Base-by-base conservation (phyloP, 2,797 vertebrate genomes). In the Botia kubotai region DNA sequence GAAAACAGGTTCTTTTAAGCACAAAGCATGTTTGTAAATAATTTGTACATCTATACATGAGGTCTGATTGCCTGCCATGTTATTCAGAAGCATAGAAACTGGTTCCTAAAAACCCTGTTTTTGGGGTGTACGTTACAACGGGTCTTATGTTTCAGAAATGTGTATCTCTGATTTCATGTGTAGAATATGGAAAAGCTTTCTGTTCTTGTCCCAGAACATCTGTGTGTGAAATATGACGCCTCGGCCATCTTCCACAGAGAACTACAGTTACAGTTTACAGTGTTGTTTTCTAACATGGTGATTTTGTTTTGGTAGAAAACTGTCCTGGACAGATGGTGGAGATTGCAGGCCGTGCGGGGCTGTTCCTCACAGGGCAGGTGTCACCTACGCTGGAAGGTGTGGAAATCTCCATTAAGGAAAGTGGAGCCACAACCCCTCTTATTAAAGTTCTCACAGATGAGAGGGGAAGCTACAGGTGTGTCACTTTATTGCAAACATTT, bases 251-350 rank as follows among this genome's bases (percentile, higher is more conserved):
- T 10, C 10, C 21, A 29, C 48, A 48, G 19, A 60, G 21, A 73
- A 62, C 39, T 10, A 4, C 2, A 23, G 4, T 10, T 19, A 29
- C 6, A 23, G 6, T 39, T 26, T 33, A 33, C 33, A 33, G 33
- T 33, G 3, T n/a, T 33, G 3, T n/a, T 26, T n/a, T 60, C 21
- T 19, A n/a, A 21, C 53, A 10, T 26, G 12, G 19, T 70, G 48
- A 21, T 4, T 70, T 46, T 79, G 12, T 19, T 77, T 13, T 75
- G 17, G 4, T 87, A 99, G 98, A 99, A 85, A 96, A 92, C 39
- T 99, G 98, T 85, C 98, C 98, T 0, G 97, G 97, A 70, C 96
- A 95, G 68, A 90, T 98, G 89, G 96, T 98, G 70, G 96, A 97
- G 89, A 98, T 99, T 73, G 86, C 91, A 0, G 98, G 97, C 26